A percentile compares a stretch with the other conserved stretches of the same genome.
Conservation (phyloP, 2,113 vertebrate genomes). For the Dissostichus mawsoni region DNA sequence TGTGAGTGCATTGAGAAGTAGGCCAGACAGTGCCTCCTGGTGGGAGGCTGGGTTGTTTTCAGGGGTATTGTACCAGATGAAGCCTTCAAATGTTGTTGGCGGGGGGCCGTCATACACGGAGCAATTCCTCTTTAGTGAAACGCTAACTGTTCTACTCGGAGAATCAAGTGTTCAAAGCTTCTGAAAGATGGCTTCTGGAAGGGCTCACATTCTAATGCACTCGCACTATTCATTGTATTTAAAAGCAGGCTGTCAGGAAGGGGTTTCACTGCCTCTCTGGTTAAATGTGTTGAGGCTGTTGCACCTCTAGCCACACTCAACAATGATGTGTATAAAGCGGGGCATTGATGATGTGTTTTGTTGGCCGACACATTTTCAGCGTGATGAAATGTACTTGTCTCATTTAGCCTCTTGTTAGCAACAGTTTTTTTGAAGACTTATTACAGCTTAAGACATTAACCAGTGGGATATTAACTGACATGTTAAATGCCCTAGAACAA, state of each 20-base stretch:
- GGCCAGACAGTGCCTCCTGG: constrained; percentile 33
- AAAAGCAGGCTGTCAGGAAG: not conserved
- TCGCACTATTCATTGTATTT: not conserved
- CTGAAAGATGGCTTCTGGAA: not conserved
- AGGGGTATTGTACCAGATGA: constrained; percentile 30
- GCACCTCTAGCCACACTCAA: not conserved
- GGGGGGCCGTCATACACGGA: not conserved
- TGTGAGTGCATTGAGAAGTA: constrained; percentile 50
- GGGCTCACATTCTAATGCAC: too few relatives aligned
- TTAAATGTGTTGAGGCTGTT: too few relatives aligned
- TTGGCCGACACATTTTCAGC: too few relatives aligned
- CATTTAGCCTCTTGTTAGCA: too few relatives aligned
- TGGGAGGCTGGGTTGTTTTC: constrained; percentile 33
- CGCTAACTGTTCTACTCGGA: not conserved
- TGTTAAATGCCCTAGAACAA: too few relatives aligned
- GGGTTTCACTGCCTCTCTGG: too few relatives aligned
- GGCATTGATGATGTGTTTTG: too few relatives aligned
- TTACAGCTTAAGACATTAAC: too few relatives aligned
- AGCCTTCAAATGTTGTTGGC: constrained; percentile 13
- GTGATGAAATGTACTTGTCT: too few relatives aligned
- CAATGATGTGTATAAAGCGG: not conserved
- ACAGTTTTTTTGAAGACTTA: too few relatives aligned
- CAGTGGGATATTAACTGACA: too few relatives aligned
- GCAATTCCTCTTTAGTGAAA: not conserved
- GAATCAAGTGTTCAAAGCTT: constrained; percentile 3